phyloP scores from a whole-genome alignment of 2,797 vertebrate genomes.

The Anguilla megastoma region DNA sequence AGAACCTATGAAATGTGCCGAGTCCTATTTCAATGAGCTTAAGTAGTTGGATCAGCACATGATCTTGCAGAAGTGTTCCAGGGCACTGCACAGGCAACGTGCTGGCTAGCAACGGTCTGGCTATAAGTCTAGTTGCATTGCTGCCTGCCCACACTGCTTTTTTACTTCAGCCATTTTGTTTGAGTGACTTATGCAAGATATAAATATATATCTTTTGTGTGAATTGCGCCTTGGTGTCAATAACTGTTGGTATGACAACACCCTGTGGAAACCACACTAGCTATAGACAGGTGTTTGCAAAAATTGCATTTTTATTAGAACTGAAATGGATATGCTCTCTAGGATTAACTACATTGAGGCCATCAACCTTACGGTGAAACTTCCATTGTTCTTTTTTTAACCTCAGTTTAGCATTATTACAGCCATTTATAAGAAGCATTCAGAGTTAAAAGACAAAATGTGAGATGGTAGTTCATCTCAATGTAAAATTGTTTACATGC shows the following conservation, averaged over 20 bases:
- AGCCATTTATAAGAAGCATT: too few species aligned
- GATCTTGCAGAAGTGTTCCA: neutral
- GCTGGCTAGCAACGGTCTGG: neutral
- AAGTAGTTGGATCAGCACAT: neutral
- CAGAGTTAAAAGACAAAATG: too few species aligned
- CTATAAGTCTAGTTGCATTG: neutral
- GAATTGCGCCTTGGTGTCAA: neutral
- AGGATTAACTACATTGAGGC: neutral
- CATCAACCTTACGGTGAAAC: neutral
- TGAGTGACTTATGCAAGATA: neutral
- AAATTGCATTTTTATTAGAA: neutral
- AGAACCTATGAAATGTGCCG: neutral
- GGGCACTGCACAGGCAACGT: neutral
- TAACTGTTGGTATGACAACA: neutral
- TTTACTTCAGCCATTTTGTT: neutral
- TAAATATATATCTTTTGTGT: neutral
- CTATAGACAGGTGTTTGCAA: neutral
- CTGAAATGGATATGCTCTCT: neutral
- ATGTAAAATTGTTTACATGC: too few species aligned
- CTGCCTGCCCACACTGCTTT: neutral
- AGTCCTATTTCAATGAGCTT: neutral
- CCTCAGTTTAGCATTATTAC: too few species aligned
- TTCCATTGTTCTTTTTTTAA: too few species aligned
- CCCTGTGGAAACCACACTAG: neutral
- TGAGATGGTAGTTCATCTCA: too few species aligned